Percentiles rank a stretch among this genome's conserved stretches.
These are phyloP conservation scores for Phortica magna DNA, from an alignment of 2,888 invertebrate species.

Conservation along the genomic window DNA sequence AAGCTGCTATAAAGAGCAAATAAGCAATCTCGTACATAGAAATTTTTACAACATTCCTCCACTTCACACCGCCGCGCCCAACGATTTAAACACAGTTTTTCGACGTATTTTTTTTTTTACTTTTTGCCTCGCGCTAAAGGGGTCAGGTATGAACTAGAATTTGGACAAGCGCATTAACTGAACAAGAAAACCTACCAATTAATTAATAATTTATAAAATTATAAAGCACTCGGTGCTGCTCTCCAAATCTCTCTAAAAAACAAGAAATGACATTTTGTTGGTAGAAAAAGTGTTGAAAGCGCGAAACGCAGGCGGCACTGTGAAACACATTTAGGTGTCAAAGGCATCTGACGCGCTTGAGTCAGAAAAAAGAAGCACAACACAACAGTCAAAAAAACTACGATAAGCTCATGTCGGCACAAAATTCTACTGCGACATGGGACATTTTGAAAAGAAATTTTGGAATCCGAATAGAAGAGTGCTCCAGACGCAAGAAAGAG, in stretches of 20 bases:
- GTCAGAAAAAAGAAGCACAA: no score
- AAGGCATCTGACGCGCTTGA: no score
- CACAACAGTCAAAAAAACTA: no score
- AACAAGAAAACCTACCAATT: conserved; percentile 3
- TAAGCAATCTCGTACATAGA: conserved; percentile 5
- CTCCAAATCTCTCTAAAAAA: conserved; percentile 21
- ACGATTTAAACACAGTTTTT: conserved; percentile 4
- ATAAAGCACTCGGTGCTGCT: conserved; percentile 11
- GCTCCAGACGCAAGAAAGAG: no score
- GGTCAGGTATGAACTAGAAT: background rate
- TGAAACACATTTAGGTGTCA: background rate
- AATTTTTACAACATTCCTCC: conserved; percentile 27
- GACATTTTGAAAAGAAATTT: no score
- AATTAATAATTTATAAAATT: conserved; percentile 1
- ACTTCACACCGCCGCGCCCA: conserved; percentile 25
- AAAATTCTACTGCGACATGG: no score
- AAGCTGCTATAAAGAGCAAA: background rate
- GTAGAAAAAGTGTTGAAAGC: conserved; percentile 8
- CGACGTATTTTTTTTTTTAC: background rate
- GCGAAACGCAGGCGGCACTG: background rate
- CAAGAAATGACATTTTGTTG: background rate
- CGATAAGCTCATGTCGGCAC: no score
- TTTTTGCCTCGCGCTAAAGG: background rate
- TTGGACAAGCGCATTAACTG: background rate
- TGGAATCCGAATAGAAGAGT: no score